phyloP scores from a whole-genome alignment of 1,140 invertebrate genomes.

The Lepidostoma basale region DNA sequence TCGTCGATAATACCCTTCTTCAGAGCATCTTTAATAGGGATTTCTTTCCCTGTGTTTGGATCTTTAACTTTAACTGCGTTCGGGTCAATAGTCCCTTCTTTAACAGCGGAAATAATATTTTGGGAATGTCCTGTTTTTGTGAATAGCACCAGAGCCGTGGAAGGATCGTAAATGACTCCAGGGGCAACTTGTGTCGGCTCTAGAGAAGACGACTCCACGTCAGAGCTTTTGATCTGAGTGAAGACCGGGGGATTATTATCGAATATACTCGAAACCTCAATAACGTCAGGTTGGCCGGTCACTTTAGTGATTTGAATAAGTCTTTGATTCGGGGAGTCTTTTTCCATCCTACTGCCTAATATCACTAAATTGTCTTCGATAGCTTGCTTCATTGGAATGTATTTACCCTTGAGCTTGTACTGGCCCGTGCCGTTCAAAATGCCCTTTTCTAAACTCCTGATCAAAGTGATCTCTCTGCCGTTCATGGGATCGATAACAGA shows the following conservation, averaged over 20 bases:
- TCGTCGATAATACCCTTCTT: constrained; percentile 76
- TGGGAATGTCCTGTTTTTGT: constrained; percentile 72
- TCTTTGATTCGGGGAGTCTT: constrained; percentile 60
- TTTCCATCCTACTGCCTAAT: constrained; percentile 61
- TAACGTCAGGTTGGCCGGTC: constrained; percentile 68
- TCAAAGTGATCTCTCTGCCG: constrained; percentile 71
- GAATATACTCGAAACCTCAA: constrained; percentile 66
- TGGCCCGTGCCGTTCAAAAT: constrained; percentile 79
- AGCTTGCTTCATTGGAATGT: constrained; percentile 79
- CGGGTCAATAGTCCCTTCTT: constrained; percentile 69
- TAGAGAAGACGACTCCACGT: constrained; percentile 60
- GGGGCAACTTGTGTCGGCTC: constrained; percentile 73
- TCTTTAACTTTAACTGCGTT: constrained; percentile 78
- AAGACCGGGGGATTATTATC: constrained; percentile 51
- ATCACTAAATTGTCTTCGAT: constrained; percentile 72
- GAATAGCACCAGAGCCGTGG: constrained; percentile 73
- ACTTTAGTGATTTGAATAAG: constrained; percentile 68
- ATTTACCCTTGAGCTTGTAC: constrained; percentile 65
- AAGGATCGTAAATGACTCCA: constrained; percentile 77
- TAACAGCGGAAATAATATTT: constrained; percentile 72
- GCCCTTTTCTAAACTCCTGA: constrained; percentile 77
- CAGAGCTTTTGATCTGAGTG: constrained; percentile 56
- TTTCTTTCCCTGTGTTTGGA: constrained; percentile 70
- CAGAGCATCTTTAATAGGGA: constrained; percentile 79
- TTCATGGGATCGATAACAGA: constrained; percentile 76